phyloP scores from a whole-genome alignment of 2,888 invertebrate species.

The Lissonota sp. region DNA sequence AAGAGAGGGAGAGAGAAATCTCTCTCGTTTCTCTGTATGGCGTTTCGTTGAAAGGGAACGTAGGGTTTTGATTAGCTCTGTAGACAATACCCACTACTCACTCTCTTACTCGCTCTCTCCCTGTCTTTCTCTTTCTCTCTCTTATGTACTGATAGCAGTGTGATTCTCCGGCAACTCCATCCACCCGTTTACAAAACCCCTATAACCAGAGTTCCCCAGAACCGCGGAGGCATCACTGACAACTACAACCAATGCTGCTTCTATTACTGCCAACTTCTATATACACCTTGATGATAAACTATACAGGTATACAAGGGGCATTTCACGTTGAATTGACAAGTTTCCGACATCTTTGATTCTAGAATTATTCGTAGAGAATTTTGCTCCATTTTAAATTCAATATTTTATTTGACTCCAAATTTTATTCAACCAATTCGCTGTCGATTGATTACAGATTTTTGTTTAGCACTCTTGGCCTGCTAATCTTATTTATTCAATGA shows the following conservation, averaged over 20 bases:
- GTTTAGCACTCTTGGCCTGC: too few relatives aligned
- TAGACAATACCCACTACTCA: constrained; percentile 82
- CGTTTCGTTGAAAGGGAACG: constrained; percentile 81
- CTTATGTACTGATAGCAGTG: constrained; percentile 57
- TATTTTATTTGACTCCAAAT: too few relatives aligned
- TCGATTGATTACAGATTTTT: too few relatives aligned
- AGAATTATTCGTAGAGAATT: too few relatives aligned
- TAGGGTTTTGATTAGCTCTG: constrained; percentile 83
- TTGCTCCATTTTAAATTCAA: too few relatives aligned
- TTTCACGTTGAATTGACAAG: too few relatives aligned
- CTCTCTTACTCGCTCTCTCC: constrained; percentile 64
- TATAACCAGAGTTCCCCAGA: constrained; percentile 15
- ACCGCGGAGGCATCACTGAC: not conserved
- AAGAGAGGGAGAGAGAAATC: constrained; percentile 30
- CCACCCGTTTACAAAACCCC: constrained; percentile 39
- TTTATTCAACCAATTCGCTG: too few relatives aligned
- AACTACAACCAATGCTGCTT: not conserved
- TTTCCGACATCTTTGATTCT: too few relatives aligned
- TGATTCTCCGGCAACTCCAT: constrained; percentile 63
- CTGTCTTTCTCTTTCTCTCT: constrained; percentile 66
- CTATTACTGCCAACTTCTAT: not conserved
- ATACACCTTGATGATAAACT: not conserved
- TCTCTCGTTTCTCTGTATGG: constrained; percentile 65
- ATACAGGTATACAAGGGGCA: too few relatives aligned
- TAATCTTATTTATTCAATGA: too few relatives aligned